Evolutionary conservation across 1,140 invertebrate genomes (phyloP).

Genomic region (Diploscapter pachys): DNA sequence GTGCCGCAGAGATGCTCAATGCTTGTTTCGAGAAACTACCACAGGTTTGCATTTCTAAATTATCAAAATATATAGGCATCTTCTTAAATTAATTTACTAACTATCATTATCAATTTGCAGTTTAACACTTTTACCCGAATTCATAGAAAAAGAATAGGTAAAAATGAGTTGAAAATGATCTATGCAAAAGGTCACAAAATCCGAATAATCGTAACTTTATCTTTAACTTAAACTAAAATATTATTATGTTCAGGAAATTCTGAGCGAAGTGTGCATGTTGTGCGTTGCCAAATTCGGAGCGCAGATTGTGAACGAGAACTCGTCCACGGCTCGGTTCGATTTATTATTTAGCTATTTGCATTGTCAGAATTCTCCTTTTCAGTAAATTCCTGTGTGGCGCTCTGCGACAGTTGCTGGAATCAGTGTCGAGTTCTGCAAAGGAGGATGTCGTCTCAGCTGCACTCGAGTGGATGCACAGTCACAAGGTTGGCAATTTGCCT

Average conservation of each 20-base stretch:
- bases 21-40: constrained; percentile 72
- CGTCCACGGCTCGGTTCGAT: too few species aligned
- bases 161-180: too few species aligned
- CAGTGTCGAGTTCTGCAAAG: constrained; percentile 46
- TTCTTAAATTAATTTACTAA: too few species aligned
- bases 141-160: too few species aligned
- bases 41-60: constrained; percentile 60
- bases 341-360: too few species aligned
- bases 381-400: constrained; percentile 57
- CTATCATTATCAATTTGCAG: too few species aligned
- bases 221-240: too few species aligned
- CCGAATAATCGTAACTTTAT: too few species aligned
- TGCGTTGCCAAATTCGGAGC: constrained; percentile 74
- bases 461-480: constrained; percentile 43
- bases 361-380: constrained; percentile 53
- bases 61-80: too few species aligned
- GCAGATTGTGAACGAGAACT: constrained; percentile 61
- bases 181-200: too few species aligned
- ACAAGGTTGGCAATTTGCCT: constrained; percentile 19
- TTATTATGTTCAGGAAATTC: constrained; percentile 64
- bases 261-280: constrained; percentile 68
- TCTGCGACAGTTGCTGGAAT: constrained; percentile 60
- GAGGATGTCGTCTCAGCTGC: constrained; percentile 40
- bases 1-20: constrained; percentile 78
- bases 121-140: too few species aligned